phyloP scores from a whole-genome alignment of 2,797 vertebrate species.

The Mionectes olivaceus region DNA sequence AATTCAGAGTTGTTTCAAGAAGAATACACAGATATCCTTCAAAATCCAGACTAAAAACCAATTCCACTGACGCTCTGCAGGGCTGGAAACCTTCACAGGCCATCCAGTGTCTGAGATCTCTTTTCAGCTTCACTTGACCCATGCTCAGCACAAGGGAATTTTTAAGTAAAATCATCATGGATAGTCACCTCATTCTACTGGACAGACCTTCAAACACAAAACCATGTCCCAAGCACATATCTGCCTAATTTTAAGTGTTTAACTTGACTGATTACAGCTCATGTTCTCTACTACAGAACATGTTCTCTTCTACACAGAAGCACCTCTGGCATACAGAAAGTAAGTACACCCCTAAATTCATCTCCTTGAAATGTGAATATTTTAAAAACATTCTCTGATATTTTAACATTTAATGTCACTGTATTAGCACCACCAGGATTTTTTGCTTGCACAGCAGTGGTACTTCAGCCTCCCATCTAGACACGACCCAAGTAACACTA shows the following conservation, averaged over 20 bases:
- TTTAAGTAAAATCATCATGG: neutral
- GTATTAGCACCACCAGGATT: neutral
- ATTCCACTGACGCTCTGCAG: neutral
- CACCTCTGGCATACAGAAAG: neutral
- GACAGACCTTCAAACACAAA: neutral
- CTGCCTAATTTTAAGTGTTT: neutral
- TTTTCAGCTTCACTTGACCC: neutral
- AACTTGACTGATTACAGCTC: neutral
- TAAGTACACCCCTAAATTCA: neutral
- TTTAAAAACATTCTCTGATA: neutral
- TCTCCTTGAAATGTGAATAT: neutral
- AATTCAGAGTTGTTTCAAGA: conserved; percentile 4
- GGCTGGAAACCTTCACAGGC: neutral
- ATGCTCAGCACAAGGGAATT: neutral
- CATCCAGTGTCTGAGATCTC: neutral
- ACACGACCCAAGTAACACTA: neutral
- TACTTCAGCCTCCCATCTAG: neutral
- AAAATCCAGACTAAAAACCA: neutral
- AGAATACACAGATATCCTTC: neutral
- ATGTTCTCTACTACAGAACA: neutral
- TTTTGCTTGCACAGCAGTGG: neutral
- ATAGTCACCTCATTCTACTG: neutral
- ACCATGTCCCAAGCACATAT: neutral
- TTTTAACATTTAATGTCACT: neutral
- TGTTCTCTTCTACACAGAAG: neutral